Evolutionary conservation across 2,888 invertebrate genomes (phyloP), one percentile per base, ranked within the genome.

Genomic region (Eristalinus sepulchralis): DNA sequence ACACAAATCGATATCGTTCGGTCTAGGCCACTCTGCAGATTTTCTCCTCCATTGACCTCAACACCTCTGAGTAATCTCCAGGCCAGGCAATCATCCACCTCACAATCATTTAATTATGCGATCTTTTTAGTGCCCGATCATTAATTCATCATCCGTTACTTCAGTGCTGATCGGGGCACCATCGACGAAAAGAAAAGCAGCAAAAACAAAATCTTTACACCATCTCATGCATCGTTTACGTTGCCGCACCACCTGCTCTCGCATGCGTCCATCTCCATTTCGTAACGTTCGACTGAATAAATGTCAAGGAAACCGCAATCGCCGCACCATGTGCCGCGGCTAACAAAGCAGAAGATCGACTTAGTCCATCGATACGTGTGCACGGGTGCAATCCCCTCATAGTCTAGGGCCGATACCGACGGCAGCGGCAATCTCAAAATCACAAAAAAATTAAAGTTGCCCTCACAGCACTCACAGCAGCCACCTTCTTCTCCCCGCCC

Each of bases 221-320:
- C 68, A 77, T 68, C 39, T 39, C 33, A 39, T 60, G 59, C 17
- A 59, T 83, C 66, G 71, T 78, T 77, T 72, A 57, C 62, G 27
- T 27, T 62, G 60, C 57, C 24, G 47, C 47, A 10, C 59, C 66
- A 70, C 63, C 53, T 53, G 27, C 55, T 67, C 34, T 39, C 53
- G 78, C 27, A 53, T 53, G 34, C 68, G 79, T 31, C 34, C 34
- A 55, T 60, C 9, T 24, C 0, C 55, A 27, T 81, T 85, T 77
- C 57, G 67, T 77, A 85, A 85, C 47, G 17, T 24, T 66, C 53
- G 62, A 63, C 62, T 55, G 60, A 71, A 85, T 81, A 85, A 85
- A 77, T 85, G 81, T 85, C 85, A 85, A 85, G 85, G 85, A 68
- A 77, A 85, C 59, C 60, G 31, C 17, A 47, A 17, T 1, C 47